phyloP scores from a whole-genome alignment of 2,113 vertebrate genomes.

The Pygoscelis adeliae region DNA sequence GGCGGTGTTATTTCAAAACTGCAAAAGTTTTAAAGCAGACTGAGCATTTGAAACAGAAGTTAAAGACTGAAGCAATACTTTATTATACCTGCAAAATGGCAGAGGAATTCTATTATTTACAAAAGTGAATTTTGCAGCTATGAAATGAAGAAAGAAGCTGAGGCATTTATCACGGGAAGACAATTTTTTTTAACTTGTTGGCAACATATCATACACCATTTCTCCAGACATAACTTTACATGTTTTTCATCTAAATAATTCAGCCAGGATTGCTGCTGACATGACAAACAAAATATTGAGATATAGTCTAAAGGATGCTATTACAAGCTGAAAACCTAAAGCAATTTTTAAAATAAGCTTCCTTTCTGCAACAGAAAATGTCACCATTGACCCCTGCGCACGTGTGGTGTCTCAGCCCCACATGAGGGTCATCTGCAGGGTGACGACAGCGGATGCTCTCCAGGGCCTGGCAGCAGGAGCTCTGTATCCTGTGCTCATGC shows the following conservation, averaged over 20 bases:
- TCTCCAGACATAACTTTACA: neutral
- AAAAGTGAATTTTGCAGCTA: neutral
- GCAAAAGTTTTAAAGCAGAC: neutral
- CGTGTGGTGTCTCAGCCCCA: accelerated
- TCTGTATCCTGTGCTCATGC: neutral
- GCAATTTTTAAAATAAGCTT: neutral
- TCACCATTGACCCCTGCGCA: accelerated
- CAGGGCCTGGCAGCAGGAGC: neutral
- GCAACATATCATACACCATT: neutral
- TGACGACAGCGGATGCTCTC: neutral
- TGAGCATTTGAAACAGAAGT: neutral
- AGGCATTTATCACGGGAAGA: neutral
- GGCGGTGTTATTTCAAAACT: neutral
- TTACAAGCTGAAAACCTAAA: neutral
- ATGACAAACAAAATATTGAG: neutral
- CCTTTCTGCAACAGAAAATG: neutral
- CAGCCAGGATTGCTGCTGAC: neutral
- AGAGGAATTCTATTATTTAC: neutral
- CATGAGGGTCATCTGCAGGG: accelerated
- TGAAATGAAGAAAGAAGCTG: neutral
- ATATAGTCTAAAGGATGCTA: neutral
- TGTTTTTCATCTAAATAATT: neutral
- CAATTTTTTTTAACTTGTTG: neutral
- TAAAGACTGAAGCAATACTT: neutral
- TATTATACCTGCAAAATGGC: neutral